Evolutionary conservation across 2,113 vertebrate species (phyloP), one percentile per base, ranked within the genome.

Genomic region (Eonycteris spelaea): DNA sequence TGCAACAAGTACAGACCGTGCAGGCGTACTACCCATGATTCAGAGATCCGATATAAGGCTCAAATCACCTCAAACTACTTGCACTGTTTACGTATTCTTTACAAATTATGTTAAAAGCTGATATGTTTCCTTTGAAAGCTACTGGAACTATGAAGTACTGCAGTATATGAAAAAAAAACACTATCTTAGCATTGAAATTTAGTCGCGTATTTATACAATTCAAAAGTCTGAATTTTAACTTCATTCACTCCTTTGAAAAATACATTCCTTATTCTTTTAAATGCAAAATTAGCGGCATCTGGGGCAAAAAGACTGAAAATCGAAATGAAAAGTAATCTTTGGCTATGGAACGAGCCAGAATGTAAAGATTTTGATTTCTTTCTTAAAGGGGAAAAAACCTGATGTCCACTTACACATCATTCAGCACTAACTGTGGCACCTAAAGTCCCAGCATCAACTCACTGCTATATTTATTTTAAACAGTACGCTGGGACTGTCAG

Each of bases 181-280:
- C 18, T 40, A 91, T 85, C 51, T 48, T 77, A 84, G 30, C 48
- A 59, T 0, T 63, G 51, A 89, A 86, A 55, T 80, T 61, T 59
- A 93, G 19, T 55, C 86, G 68, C 18, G 13, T 57, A 92, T 55
- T 73, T 89, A 80, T 22, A 51, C 6, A 88, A 74, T 55, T 83
- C 10, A 94, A 89, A 96, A 91, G 7, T 48, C 61, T 83, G 21
- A 68, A 74, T 90, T 93, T 79, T 63, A 89, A 68, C 7, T 33
- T 93, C 80, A 78, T 57, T 90, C 19, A 91, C 22, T 45, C 18
- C 48, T 67, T 67, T 95, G 61, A 91, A 97, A 96, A 90, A 67
- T 21, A 92, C n/a, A 90, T 91, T 91, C 30, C 22, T 74, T 11
- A 11, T 65, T 87, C 38, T 91, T 88, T 86, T 45, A 89, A 91